Base-by-base conservation (phyloP, 2,888 invertebrate genomes). In the Drosophila yooni region DNA sequence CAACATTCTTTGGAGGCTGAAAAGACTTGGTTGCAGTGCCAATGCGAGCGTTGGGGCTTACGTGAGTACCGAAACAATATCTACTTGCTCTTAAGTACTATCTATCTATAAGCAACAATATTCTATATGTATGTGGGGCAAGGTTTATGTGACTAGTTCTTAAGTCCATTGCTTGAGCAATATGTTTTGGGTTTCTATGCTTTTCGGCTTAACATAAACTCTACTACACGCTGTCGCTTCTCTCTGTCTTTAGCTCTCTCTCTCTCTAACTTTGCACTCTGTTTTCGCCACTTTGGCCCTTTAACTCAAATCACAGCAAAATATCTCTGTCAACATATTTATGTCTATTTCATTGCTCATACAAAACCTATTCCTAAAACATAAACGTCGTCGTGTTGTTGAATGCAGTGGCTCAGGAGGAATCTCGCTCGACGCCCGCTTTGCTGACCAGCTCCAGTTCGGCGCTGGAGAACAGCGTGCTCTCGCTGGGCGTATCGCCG, bases 351-450 rank as follows among this genome's bases (percentile, higher is more conserved):
- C 80, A 80, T 81, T 78, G 71, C 79, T 77, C 76, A 67, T 76
- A 75, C 50, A 53, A 74, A 79, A 61, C 38, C 36, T 36, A 25
- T 27, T 50, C 46, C 21, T 51, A 64, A 57, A 53, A 60, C 21
- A 46, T 46, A 61, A 57, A 34, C 57, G 56, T 27, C 51, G 53
- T 36, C 52, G 38, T 53, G 52, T 61, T 46, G 46, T 25, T 43
- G 60, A 34, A 50, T 50, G 40, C 97, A 94, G 95, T 97, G 51
- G 96, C 97, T 91, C 97, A 97, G 83, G 97, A 98, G 92, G 97
- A 98, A 94, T 97, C 97, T 86, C 97, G 97, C 93, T 97, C 97
- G 68, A 97, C 97, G 89, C 97, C 97, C 56, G 96, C 97, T 59
- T 93, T 97, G 89, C 95, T 96, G 89, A 96, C 97, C 91, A 95